These are phyloP conservation scores for Nysson spinosus DNA, from an alignment of 2,888 invertebrate genomes.

Conservation along the genomic window DNA sequence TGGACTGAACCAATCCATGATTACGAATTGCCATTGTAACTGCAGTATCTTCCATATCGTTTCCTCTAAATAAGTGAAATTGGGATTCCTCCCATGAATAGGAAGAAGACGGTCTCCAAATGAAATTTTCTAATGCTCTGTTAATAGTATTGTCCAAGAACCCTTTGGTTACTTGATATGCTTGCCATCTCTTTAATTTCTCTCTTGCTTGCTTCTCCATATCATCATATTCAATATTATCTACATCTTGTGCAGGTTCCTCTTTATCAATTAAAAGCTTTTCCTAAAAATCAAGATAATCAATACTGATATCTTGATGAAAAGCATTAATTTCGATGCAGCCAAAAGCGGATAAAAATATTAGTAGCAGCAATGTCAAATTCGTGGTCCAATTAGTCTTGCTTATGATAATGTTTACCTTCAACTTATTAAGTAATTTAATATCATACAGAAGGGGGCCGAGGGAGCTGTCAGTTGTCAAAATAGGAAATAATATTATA, in stretches of 20 bases:
- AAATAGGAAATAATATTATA: too few species aligned
- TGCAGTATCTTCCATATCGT: conserved; percentile 84
- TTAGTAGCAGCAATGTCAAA: too few species aligned
- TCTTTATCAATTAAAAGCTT: conserved; percentile 21
- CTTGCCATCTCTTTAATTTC: conserved; percentile 81
- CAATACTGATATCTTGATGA: too few species aligned
- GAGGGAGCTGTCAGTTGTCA: too few species aligned
- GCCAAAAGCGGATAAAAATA: too few species aligned
- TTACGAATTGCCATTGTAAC: conserved; percentile 87
- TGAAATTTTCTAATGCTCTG: conserved; percentile 82
- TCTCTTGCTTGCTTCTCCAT: conserved; percentile 64
- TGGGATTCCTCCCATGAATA: conserved; percentile 73
- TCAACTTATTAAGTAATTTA: too few species aligned
- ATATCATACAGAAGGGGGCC: too few species aligned
- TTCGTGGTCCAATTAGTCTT: too few species aligned
- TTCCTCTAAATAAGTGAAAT: conserved; percentile 75
- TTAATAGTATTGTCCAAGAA: conserved; percentile 86
- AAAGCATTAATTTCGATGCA: too few species aligned
- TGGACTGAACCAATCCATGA: conserved; percentile 80
- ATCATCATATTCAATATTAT: conserved; percentile 55
- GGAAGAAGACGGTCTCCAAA: conserved; percentile 78
- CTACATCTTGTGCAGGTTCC: conserved; percentile 20
- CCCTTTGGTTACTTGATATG: conserved; percentile 83
- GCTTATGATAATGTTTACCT: too few species aligned
- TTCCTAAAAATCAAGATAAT: conserved; percentile 39